phyloP scores from a whole-genome alignment of 2,888 invertebrate genomes.

The Stenolophus ochropezus region DNA sequence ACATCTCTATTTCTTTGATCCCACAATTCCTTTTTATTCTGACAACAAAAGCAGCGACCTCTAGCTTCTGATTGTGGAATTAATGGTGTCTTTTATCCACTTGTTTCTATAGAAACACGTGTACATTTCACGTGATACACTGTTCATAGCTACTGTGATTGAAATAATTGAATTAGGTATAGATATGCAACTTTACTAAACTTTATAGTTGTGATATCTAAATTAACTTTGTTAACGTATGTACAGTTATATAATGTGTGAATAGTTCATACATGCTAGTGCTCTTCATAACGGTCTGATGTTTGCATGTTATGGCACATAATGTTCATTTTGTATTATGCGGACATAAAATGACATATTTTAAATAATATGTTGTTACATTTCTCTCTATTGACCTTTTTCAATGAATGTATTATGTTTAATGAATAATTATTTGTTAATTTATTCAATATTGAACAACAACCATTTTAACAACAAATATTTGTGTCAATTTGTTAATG shows the following conservation, averaged over 20 bases:
- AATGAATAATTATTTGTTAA: no score
- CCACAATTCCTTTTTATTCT: not conserved
- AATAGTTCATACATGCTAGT: not conserved
- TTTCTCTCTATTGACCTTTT: no score
- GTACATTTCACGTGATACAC: not conserved
- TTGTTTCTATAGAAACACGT: not conserved
- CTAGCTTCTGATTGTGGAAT: not conserved
- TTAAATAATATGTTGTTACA: no score
- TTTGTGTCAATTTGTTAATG: no score
- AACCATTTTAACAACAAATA: no score
- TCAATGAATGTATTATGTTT: no score
- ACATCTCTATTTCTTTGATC: not conserved
- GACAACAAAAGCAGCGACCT: not conserved
- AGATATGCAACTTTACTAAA: not conserved
- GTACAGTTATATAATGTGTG: not conserved
- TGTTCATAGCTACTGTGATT: not conserved
- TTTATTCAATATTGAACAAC: no score
- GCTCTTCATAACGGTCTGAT: not conserved
- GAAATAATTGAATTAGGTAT: not conserved
- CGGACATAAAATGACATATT: no score
- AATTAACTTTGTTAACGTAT: not conserved
- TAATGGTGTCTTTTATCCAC: not conserved
- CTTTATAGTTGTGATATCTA: not conserved
- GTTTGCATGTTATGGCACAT: no score
- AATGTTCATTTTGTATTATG: no score